Conservation (phyloP, 2,113 vertebrate species). For the Cepphus grylle region DNA sequence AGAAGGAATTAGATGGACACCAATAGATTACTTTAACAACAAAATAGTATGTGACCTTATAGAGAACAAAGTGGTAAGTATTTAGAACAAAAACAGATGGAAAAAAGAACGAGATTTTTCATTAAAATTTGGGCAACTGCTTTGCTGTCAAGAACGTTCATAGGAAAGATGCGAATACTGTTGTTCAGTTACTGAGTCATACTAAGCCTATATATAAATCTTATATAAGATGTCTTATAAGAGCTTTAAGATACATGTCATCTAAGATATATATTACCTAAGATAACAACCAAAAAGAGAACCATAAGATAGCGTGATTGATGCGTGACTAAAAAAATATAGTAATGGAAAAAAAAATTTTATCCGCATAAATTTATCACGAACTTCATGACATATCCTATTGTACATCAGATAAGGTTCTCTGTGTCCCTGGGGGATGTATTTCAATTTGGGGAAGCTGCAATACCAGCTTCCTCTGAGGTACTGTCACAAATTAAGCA, state of each 20-base stretch:
- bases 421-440: neutral
- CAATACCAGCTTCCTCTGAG: neutral
- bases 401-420: neutral
- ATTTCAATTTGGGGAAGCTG: neutral
- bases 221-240: constrained; percentile 43
- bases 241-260: neutral
- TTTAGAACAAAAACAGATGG: neutral
- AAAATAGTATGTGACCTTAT: constrained; percentile 97
- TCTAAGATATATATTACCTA: neutral
- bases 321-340: neutral
- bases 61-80: constrained; percentile 91
- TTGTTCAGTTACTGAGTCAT: constrained; percentile 52
- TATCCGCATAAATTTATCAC: neutral
- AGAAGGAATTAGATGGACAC: constrained; percentile 92
- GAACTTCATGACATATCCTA: neutral
- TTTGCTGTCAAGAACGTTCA: neutral
- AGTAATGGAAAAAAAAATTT: neutral
- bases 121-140: neutral
- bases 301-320: neutral
- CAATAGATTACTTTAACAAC: constrained; percentile 95
- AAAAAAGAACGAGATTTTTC: neutral
- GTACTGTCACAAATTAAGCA: neutral
- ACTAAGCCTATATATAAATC: constrained; percentile 34
- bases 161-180: constrained; percentile 39
- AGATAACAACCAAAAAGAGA: neutral